These are phyloP conservation scores for Cyrtonyx montezumae DNA, from an alignment of 2,113 vertebrate genomes.

Conservation along the genomic window DNA sequence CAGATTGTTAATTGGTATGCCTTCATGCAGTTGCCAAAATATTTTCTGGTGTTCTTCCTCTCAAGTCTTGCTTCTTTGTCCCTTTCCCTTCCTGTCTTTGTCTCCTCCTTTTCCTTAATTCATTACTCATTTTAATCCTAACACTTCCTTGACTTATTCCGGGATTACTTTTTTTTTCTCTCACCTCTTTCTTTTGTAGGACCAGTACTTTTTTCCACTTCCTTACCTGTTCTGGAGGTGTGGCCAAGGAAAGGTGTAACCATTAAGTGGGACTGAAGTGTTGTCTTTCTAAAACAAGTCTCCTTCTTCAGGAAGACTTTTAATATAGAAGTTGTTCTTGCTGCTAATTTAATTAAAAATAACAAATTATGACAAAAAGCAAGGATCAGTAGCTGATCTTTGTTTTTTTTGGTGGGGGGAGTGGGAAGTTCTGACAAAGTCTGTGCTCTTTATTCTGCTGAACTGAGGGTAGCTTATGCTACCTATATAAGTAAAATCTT, in stretches of 20 bases:
- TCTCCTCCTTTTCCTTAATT: too few relatives aligned
- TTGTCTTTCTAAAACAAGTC: not conserved
- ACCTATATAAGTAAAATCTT: not conserved
- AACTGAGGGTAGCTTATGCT: not conserved
- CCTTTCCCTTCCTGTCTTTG: not conserved
- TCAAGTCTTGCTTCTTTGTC: not conserved
- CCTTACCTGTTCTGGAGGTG: not conserved
- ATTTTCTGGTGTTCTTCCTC: not conserved
- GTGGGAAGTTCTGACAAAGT: not conserved
- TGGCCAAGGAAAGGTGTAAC: not conserved
- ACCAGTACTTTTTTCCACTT: not conserved
- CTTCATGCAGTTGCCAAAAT: not conserved
- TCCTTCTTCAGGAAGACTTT: not conserved
- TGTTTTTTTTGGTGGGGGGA: not conserved
- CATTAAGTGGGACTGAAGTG: not conserved
- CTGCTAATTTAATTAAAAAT: not conserved
- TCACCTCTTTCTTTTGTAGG: not conserved
- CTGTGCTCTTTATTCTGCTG: not conserved
- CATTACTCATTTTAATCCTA: not conserved
- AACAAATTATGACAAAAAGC: not conserved
- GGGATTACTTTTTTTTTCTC: not conserved
- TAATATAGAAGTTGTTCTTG: not conserved
- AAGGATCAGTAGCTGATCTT: not conserved
- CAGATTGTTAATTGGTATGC: not conserved
- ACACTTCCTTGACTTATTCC: not conserved